Evolutionary conservation across 2,888 invertebrate species (phyloP).

Genomic region (Scaptomyza parva): DNA sequence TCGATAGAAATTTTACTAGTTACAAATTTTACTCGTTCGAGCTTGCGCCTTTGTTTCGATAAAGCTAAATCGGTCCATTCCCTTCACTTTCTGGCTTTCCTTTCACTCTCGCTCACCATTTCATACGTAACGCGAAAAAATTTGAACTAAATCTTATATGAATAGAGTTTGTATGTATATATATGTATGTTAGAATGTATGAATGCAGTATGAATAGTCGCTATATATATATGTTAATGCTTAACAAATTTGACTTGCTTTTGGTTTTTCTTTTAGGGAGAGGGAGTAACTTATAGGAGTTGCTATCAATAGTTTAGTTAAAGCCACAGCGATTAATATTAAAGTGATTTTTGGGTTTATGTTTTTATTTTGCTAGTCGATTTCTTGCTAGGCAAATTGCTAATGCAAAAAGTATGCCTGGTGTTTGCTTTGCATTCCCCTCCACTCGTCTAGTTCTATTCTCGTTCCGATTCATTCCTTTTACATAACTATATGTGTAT

Average conservation of each 20-base stretch:
- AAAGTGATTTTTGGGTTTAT: slow-evolving; percentile 30
- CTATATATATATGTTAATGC: slow-evolving; percentile 65
- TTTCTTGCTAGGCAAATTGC: slow-evolving; percentile 51
- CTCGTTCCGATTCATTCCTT: slow-evolving; percentile 12
- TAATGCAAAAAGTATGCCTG: slow-evolving; percentile 56
- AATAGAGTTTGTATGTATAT: slow-evolving; percentile 43
- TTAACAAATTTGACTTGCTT: slow-evolving; percentile 72
- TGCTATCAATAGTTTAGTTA: slow-evolving; percentile 50
- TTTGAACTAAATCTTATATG: slow-evolving; percentile 73
- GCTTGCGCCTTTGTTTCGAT: slow-evolving; percentile 50
- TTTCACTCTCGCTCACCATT: slow-evolving; percentile 9
- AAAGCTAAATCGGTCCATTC: slow-evolving; percentile 60
- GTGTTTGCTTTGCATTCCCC: slow-evolving; percentile 47
- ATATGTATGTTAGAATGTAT: slow-evolving; percentile 35
- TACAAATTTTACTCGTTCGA: slow-evolving; percentile 2
- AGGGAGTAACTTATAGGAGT: slow-evolving; percentile 42
- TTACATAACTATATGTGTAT: slow-evolving; percentile 20
- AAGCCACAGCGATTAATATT: slow-evolving; percentile 76
- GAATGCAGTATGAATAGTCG: slow-evolving; percentile 45
- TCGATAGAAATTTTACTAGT: slow-evolving; percentile 42
- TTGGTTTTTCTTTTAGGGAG: slow-evolving; percentile 29
- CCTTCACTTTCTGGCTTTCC: slow-evolving; percentile 8
- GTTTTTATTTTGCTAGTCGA: slow-evolving; percentile 19
- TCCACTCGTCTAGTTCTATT: neutral
- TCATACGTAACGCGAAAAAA: slow-evolving; percentile 74